These are phyloP conservation scores for Trilocha varians DNA, from an alignment of 2,888 invertebrate genomes.

Conservation along the genomic window DNA sequence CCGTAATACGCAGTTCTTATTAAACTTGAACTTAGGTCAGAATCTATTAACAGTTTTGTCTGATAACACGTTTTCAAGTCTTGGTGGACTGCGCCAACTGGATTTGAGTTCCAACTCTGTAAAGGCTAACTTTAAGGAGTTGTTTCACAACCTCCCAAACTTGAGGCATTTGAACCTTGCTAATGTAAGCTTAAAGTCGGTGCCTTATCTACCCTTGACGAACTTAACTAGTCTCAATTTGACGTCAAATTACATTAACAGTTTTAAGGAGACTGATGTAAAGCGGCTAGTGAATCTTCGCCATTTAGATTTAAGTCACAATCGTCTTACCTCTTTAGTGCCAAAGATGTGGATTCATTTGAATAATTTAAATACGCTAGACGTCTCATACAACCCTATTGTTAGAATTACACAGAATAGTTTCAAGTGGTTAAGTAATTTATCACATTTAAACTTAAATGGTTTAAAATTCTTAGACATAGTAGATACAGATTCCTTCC, in stretches of 20 bases:
- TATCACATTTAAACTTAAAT: slow-evolving; percentile 83
- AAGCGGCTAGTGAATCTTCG: slow-evolving; percentile 81
- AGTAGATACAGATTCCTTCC: slow-evolving; percentile 83
- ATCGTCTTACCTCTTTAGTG: slow-evolving; percentile 82
- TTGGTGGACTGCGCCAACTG: slow-evolving; percentile 83
- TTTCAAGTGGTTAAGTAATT: slow-evolving; percentile 78
- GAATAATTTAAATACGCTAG: slow-evolving; percentile 80
- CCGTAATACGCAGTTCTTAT: slow-evolving; percentile 84
- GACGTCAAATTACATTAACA: slow-evolving; percentile 83
- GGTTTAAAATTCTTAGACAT: slow-evolving; percentile 81
- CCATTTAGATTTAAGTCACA: slow-evolving; percentile 82
- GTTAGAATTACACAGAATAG: slow-evolving; percentile 81
- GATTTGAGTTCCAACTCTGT: slow-evolving; percentile 87
- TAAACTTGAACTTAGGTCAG: slow-evolving; percentile 82
- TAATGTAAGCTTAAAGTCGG: slow-evolving; percentile 81
- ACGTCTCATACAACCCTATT: slow-evolving; percentile 88
- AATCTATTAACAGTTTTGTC: slow-evolving; percentile 89
- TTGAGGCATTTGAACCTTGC: slow-evolving; percentile 84
- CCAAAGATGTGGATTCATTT: slow-evolving; percentile 83
- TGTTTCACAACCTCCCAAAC: slow-evolving; percentile 89
- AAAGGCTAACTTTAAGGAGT: slow-evolving; percentile 88
- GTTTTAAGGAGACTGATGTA: slow-evolving; percentile 79
- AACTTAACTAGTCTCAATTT: slow-evolving; percentile 86
- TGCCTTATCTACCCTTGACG: slow-evolving; percentile 84
- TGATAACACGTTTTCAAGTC: slow-evolving; percentile 89